Conservation (phyloP, 2,113 vertebrate species). For the Solea solea region DNA sequence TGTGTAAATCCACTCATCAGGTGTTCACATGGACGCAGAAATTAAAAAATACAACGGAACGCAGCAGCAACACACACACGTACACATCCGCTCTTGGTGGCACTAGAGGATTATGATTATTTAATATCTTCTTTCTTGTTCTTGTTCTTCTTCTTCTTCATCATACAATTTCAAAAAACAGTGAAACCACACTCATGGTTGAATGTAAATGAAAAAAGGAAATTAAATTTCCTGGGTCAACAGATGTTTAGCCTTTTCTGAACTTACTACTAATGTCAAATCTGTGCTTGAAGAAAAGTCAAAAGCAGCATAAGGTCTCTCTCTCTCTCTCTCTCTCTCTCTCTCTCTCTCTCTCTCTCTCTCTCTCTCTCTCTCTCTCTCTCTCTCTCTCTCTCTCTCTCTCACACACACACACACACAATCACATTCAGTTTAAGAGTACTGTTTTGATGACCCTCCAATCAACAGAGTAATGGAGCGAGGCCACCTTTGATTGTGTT, state of each 20-base stretch:
- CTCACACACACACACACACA: too few relatives aligned
- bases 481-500: conserved; percentile 6
- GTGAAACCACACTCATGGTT: background rate
- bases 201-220: background rate
- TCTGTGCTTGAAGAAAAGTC: conserved; percentile 35
- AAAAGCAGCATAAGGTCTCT: conserved; percentile 25
- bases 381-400: background rate
- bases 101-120: too few relatives aligned
- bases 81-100: too few relatives aligned
- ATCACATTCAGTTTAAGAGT: conserved; percentile 19
- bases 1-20: too few relatives aligned
- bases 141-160: background rate
- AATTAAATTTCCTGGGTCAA: conserved; percentile 16
- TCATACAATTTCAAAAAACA: background rate
- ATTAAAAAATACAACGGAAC: too few relatives aligned
- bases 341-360: background rate
- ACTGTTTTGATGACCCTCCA: conserved; percentile 13
- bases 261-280: conserved; percentile 37
- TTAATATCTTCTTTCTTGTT: too few relatives aligned
- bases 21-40: too few relatives aligned
- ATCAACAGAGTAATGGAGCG: conserved; percentile 35
- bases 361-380: background rate
- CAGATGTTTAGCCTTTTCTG: conserved; percentile 48
- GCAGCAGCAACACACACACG: too few relatives aligned
- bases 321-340: background rate